A percentile compares a stretch with the other conserved stretches of the same genome.
Conservation (phyloP, 2,888 invertebrate species). For the Ophion ventricosus region DNA sequence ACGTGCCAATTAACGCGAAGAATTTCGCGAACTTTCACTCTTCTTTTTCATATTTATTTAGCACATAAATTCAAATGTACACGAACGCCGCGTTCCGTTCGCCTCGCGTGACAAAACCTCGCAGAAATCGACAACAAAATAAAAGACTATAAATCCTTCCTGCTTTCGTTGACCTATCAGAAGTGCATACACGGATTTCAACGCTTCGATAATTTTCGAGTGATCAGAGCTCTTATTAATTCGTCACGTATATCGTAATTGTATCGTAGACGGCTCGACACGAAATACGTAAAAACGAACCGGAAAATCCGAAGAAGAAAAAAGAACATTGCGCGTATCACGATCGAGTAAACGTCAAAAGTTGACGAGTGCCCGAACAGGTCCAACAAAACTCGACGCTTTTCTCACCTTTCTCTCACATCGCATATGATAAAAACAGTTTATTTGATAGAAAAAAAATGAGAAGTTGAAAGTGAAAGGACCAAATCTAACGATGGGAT, state of each 20-base stretch:
- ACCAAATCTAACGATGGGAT: not conserved
- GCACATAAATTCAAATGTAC: not conserved
- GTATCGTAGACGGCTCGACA: not conserved
- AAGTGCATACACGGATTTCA: conserved; percentile 7
- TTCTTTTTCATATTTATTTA: conserved; percentile 32
- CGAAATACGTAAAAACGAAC: not conserved
- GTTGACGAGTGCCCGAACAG: conserved; percentile 26
- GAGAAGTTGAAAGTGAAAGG: conserved; percentile 44
- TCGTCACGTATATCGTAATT: conserved; percentile 31
- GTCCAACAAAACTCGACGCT: conserved; percentile 28
- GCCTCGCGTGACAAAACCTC: conserved; percentile 31
- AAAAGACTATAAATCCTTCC: conserved; percentile 27
- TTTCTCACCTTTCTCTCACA: conserved; percentile 59
- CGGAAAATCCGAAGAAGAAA: conserved; percentile 19
- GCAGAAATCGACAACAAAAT: not conserved
- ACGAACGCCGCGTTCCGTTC: not conserved
- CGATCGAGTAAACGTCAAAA: conserved; percentile 18
- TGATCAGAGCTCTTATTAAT: conserved; percentile 23
- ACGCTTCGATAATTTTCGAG: conserved; percentile 43
- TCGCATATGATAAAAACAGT: not conserved
- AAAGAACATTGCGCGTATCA: conserved; percentile 2
- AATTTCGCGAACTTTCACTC: conserved; percentile 47
- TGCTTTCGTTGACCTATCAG: conserved; percentile 55
- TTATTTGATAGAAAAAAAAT: not conserved
- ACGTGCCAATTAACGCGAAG: not conserved